Evolutionary conservation across 2,888 invertebrate genomes (phyloP), one percentile per base, ranked within the genome.

Genomic region (Parnassius apollo): DNA sequence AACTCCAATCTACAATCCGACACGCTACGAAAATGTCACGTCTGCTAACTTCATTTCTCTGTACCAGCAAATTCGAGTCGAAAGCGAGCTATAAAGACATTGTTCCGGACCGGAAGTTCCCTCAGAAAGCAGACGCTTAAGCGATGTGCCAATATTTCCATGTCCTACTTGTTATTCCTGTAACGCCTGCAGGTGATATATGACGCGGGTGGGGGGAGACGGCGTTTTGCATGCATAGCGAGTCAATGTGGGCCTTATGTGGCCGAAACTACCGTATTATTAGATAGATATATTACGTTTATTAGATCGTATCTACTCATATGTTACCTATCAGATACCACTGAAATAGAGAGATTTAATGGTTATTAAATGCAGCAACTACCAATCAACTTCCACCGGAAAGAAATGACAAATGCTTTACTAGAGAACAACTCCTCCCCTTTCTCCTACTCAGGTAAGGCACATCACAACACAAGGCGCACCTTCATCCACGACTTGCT

Each of bases 121-220:
- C 55, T 49, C 12, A 49, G 9, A 49, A 13, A 49, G 49, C 46
- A 49, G 44, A 54, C 44, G 55, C 10, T 42, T 55, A 56, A 56
- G 55, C 55, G 53, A 60, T 46, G 54, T 18, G 59, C 46, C 46
- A 42, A 59, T 59, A 53, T 52, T 55, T 60, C 49, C 60, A 48
- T 18, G 48, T 9, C 55, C 49, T 13, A 49, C n/a, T 60, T 55
- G 42, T 42, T 60, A 60, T 60, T 54, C 60, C 54, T 35, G 22
- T 12, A 10, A 22, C 49, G 60, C 54, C 25, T 8, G 42, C 60
- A 60, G 60, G 60, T 60, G 60, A 60, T 55, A 60, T 60, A 60
- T 54, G 52, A 46, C 35, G 59, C 54, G 59, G 18, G 18, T 12
- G 55, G 25, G 55, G 25, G 25, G 11, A 18, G 4, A 45, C 10